Evolutionary conservation across 2,797 vertebrate species (phyloP).

Genomic region (Hoplostethus atlanticus): DNA sequence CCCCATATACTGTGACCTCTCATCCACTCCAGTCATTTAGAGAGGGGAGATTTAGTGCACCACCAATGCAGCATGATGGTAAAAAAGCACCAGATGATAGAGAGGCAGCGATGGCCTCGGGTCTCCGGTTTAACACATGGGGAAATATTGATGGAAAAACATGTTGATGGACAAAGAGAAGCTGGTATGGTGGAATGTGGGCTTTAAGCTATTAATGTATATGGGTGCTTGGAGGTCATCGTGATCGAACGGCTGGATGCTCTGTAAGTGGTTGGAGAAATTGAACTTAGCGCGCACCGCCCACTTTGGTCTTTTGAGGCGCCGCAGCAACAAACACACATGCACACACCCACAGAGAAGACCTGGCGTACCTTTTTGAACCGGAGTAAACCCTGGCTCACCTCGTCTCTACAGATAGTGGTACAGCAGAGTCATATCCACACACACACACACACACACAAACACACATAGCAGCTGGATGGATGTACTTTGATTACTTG

Average conservation of each 20-base stretch:
- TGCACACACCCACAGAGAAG: slow-evolving; percentile 35
- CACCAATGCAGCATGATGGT: slow-evolving; percentile 53
- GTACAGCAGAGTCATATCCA: slow-evolving; percentile 35
- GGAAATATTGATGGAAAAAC: slow-evolving; percentile 69
- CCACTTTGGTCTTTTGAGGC: slow-evolving; percentile 64
- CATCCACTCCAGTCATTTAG: slow-evolving; percentile 76
- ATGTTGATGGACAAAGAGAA: slow-evolving; percentile 68
- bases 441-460: slow-evolving; percentile 45
- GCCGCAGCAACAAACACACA: slow-evolving; percentile 56
- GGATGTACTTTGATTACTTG: slow-evolving; percentile 29
- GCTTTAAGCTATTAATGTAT: slow-evolving; percentile 59
- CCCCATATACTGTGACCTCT: slow-evolving; percentile 79
- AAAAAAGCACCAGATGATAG: slow-evolving; percentile 54
- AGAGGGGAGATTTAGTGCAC: slow-evolving; percentile 73
- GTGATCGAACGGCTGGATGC: slow-evolving; percentile 48
- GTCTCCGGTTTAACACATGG: slow-evolving; percentile 61
- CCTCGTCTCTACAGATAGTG: slow-evolving; percentile 38
- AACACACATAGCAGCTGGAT: slow-evolving; percentile 22
- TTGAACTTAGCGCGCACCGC: slow-evolving; percentile 51
- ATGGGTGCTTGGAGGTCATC: slow-evolving; percentile 63
- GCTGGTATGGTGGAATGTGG: slow-evolving; percentile 50
- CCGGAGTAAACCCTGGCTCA: slow-evolving; percentile 53
- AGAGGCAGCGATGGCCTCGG: slow-evolving; percentile 58
- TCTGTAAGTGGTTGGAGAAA: slow-evolving; percentile 60
- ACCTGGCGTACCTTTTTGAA: slow-evolving; percentile 34